Evolutionary conservation across 2,113 vertebrate species (phyloP), one percentile per base, ranked within the genome.

Genomic region (Nibea coibor): DNA sequence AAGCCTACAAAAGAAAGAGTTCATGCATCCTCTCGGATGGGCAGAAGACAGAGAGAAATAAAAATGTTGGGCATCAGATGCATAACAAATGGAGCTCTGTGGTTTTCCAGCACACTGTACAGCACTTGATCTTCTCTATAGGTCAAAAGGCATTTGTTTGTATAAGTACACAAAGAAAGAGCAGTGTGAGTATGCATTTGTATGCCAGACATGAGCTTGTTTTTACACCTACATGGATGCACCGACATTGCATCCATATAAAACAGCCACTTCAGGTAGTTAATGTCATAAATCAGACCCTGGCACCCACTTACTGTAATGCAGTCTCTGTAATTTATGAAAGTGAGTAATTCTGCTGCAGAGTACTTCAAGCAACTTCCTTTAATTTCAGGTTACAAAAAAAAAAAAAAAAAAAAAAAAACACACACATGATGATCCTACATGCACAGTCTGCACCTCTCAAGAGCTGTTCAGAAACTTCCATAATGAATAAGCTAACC

Each of bases 11-110:
- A 19, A 65, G 20, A 68, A 10, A 22, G 57, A 81, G 69, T 82
- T 81, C 26, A 64, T 69, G 72, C 78, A 67, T 89, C 68, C 67
- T 77, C 80, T 28, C 24, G 4, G 68, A 84, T 72, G 68, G 73
- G 62, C 77, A 78, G 22, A 31, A 64, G 39, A 72, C 66, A 79
- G 75, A 76, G 42, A 83, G 58, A 81, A 84, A 87, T 53, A 5
- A 39, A 87, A 87, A 83, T 70, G 61, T 47, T 68, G 26, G 61
- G 45, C 83, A 82, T 88, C 61, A 83, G 80, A 83, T 81, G 54
- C n/a, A 57, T 45, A 66, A 62, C 57, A 81, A 90, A 84, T 78
- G 2, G 24, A 63, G 20, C 35, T 74, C 51, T 74, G 59, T 64
- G 50, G 64, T 59, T 88, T 81, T 78, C 50, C 39, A 72, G 54